Base-by-base conservation (phyloP, 2,113 vertebrate genomes). In the Engraulis encrasicolus region DNA sequence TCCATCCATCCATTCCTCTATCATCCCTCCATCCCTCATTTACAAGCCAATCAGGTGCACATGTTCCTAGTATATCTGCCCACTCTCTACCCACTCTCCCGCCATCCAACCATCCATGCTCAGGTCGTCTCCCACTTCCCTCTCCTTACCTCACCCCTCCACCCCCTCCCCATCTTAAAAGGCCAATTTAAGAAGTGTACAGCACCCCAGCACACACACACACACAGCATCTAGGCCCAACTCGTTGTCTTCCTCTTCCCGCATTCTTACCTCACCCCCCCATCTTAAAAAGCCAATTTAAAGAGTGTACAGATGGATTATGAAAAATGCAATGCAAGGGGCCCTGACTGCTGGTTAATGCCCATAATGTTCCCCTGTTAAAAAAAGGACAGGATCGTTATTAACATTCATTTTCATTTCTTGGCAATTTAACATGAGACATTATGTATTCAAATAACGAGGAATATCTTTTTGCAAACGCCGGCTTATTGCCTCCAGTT, bases 1-100 rank as follows among this genome's bases (percentile, higher is more conserved):
- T n/a, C n/a, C n/a, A n/a, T n/a, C n/a, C n/a, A n/a, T n/a, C n/a
- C n/a, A n/a, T n/a, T n/a, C n/a, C n/a, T n/a, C n/a, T n/a, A n/a
- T n/a, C n/a, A n/a, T n/a, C n/a, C n/a, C n/a, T n/a, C n/a, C n/a
- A 81, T 81, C 82, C 86, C 83, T 85, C 86, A 84, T 91, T 91
- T 80, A 87, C 45, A 78, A 85, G 84, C 85, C 84, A 88, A 86
- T 85, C 88, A 86, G 86, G 86, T 50, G 40, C 86, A 79, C 78
- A 84, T 87, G 84, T 82, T 83, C 84, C 37, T 79, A 52, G 81
- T 83, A 50, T 82, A 58, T 82, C 15, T n/a, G 19, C 37, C 74
- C n/a, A n/a, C n/a, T n/a, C n/a, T n/a, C n/a, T n/a, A n/a, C n/a
- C n/a, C n/a, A n/a, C n/a, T n/a, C n/a, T n/a, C n/a, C n/a, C n/a